phyloP scores from a whole-genome alignment of 2,888 invertebrate genomes.

The Zygogramma bicolorata region DNA sequence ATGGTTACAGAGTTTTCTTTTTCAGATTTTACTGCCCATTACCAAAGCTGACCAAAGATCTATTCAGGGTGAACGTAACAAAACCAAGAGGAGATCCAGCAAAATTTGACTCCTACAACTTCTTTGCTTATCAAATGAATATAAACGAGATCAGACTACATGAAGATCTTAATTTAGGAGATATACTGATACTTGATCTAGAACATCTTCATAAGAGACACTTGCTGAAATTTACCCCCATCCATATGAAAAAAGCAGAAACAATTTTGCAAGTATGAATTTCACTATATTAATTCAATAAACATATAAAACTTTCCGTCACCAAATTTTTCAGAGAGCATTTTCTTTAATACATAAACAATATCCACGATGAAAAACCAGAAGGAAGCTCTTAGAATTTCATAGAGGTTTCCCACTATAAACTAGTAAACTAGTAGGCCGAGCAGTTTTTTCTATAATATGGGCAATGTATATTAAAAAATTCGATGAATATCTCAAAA shows the following conservation, averaged over 20 bases:
- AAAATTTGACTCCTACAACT: constrained; percentile 59
- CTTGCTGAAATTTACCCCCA: constrained; percentile 65
- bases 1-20: too few species aligned
- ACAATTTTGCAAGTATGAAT: constrained; percentile 64
- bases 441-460: too few species aligned
- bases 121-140: constrained; percentile 65
- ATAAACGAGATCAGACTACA: constrained; percentile 66
- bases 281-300: too few species aligned
- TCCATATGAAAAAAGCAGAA: constrained; percentile 63
- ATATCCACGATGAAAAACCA: too few species aligned
- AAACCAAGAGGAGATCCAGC: constrained; percentile 54
- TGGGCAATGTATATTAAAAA: too few species aligned
- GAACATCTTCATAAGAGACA: constrained; percentile 62
- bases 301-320: too few species aligned
- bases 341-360: too few species aligned
- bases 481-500: too few species aligned
- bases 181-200: constrained; percentile 67
- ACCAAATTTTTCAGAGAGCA: too few species aligned
- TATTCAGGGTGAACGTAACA: constrained; percentile 66
- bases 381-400: too few species aligned
- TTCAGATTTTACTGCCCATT: constrained; percentile 66
- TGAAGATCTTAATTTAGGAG: constrained; percentile 65
- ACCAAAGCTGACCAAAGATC: constrained; percentile 66
- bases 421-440: too few species aligned
- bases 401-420: too few species aligned